These are phyloP conservation scores for Drosophila lini DNA, from an alignment of 1,140 invertebrate genomes.

Conservation along the genomic window DNA sequence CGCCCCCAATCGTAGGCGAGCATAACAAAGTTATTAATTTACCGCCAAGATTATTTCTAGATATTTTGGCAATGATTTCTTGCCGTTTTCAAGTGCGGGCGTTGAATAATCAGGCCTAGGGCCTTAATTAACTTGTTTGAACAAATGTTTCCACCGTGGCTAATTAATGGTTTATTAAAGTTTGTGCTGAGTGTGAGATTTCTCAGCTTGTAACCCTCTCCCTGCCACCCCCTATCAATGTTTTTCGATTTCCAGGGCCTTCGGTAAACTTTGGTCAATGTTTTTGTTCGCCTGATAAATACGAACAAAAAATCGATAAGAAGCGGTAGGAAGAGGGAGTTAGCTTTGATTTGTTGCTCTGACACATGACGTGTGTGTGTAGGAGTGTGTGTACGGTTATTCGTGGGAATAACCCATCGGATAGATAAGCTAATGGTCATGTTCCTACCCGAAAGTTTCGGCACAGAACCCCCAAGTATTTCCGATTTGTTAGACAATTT, in stretches of 20 bases:
- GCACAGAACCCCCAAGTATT: slow-evolving; percentile 30
- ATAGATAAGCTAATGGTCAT: slow-evolving; percentile 54
- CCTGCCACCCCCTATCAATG: background rate
- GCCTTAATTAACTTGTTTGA: slow-evolving; percentile 65
- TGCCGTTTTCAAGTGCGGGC: slow-evolving; percentile 37
- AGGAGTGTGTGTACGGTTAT: background rate
- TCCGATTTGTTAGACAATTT: slow-evolving; percentile 44
- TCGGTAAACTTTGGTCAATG: slow-evolving; percentile 51
- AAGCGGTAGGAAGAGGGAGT: slow-evolving; percentile 18
- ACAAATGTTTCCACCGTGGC: slow-evolving; percentile 33
- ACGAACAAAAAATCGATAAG: slow-evolving; percentile 31
- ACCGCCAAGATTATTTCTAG: slow-evolving; percentile 6
- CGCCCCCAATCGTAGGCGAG: slow-evolving; percentile 44
- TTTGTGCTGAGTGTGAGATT: slow-evolving; percentile 1
- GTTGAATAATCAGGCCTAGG: slow-evolving; percentile 56
- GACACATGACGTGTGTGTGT: slow-evolving; percentile 28
- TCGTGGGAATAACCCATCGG: slow-evolving; percentile 18
- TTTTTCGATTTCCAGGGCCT: slow-evolving; percentile 27
- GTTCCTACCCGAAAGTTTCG: slow-evolving; percentile 20
- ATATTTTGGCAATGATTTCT: slow-evolving; percentile 3
- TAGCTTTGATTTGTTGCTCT: slow-evolving; percentile 46
- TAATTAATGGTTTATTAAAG: slow-evolving; percentile 34
- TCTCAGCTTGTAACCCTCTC: background rate
- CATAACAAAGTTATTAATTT: slow-evolving; percentile 21
- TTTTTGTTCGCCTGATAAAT: slow-evolving; percentile 40